These are phyloP conservation scores for Charadrius vociferus DNA, from an alignment of 2,113 vertebrate species.

Conservation along the genomic window DNA sequence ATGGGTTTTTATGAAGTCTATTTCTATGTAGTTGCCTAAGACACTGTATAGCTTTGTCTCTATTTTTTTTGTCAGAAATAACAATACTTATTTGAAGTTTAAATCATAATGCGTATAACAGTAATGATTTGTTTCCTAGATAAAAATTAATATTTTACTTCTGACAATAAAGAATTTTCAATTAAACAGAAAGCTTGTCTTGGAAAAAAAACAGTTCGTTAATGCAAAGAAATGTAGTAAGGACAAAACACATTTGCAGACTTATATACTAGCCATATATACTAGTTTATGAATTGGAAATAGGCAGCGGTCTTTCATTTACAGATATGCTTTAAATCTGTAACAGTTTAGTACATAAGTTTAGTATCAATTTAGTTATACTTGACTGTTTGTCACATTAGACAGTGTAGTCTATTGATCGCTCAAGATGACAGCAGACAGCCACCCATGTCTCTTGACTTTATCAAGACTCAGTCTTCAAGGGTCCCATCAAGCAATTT, in stretches of 20 bases:
- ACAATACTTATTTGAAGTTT: neutral
- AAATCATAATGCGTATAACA: neutral
- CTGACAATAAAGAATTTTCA: neutral
- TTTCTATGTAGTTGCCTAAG: neutral
- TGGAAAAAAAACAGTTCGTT: neutral
- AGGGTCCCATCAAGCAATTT: rapidly evolving
- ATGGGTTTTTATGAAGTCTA: neutral
- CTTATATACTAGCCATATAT: too few species aligned
- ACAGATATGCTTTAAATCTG: neutral
- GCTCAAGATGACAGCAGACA: neutral
- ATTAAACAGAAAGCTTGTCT: neutral
- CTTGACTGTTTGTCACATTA: neutral
- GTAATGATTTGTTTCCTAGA: neutral
- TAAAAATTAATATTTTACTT: neutral
- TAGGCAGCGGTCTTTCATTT: neutral
- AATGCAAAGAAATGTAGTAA: neutral
- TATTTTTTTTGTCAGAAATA: neutral
- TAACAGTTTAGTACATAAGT: neutral
- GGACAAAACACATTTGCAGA: neutral
- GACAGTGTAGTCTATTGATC: neutral
- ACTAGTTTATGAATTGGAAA: neutral
- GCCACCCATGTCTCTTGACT: neutral
- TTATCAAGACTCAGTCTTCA: neutral
- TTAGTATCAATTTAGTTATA: neutral
- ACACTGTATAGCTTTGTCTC: neutral